A percentile compares a stretch with the other conserved stretches of the same genome.
These are phyloP conservation scores for Orestias chungarensis DNA, from an alignment of 2,797 vertebrate genomes.

Conservation along the genomic window DNA sequence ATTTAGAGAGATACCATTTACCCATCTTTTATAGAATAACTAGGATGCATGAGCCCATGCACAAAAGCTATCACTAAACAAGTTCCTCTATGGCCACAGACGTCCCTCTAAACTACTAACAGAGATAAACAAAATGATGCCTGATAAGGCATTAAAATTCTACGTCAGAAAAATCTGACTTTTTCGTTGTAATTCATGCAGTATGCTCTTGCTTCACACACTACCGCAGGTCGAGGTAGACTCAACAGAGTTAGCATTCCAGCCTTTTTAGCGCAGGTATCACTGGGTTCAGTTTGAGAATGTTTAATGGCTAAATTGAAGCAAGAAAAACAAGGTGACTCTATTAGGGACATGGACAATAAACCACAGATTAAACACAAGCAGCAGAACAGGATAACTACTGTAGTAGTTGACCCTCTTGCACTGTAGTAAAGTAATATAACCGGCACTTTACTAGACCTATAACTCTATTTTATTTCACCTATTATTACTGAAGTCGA, in stretches of 20 bases:
- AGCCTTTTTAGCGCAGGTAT: constrained; percentile 40
- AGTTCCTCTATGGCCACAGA: not conserved
- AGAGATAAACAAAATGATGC: not conserved
- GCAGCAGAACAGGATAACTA: not conserved
- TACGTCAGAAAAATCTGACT: constrained; percentile 50
- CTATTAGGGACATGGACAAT: not conserved
- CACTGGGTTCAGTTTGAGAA: constrained; percentile 27
- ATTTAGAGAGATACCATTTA: not conserved
- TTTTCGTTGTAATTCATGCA: constrained; percentile 58
- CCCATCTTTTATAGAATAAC: not conserved
- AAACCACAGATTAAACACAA: constrained; percentile 11
- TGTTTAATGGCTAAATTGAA: constrained; percentile 19
- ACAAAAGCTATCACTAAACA: not conserved
- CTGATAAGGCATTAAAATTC: constrained; percentile 66
- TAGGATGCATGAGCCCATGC: not conserved
- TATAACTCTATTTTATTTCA: constrained; percentile 5
- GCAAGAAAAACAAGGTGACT: constrained; percentile 7
- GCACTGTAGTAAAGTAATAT: not conserved
- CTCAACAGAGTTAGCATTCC: constrained; percentile 37
- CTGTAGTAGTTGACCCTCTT: not conserved
- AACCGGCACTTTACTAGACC: not conserved
- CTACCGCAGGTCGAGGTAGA: constrained; percentile 52
- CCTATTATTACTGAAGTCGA: not conserved
- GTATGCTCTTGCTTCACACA: constrained; percentile 47
- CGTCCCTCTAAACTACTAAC: not conserved